These are phyloP conservation scores for Siniperca chuatsi DNA, from an alignment of 2,113 vertebrate species.

Conservation along the genomic window DNA sequence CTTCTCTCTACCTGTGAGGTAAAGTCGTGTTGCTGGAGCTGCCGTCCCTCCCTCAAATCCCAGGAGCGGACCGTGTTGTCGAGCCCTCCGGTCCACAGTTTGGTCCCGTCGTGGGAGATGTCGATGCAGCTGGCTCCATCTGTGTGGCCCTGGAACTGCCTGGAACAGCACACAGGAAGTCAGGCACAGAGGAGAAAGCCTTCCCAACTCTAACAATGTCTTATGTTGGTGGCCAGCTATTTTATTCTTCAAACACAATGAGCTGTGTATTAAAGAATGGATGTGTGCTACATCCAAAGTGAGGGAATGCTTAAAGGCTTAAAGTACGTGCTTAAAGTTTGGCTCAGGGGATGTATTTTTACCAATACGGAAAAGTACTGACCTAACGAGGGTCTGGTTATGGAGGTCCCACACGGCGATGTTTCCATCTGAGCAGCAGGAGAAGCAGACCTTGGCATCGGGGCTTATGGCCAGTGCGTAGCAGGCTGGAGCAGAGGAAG, in stretches of 20 bases:
- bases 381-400: constrained; percentile 98
- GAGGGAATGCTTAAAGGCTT: not conserved
- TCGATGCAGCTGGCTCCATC: constrained; percentile 98
- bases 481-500: constrained; percentile 95
- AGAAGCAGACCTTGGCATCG: constrained; percentile 98
- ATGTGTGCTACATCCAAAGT: not conserved
- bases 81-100: constrained; percentile 95
- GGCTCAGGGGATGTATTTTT: too few relatives aligned
- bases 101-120: constrained; percentile 96
- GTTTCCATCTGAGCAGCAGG: constrained; percentile 97
- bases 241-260: constrained; percentile 1
- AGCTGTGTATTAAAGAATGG: constrained; percentile 10
- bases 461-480: constrained; percentile 98
- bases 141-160: constrained; percentile 98
- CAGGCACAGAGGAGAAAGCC: not conserved
- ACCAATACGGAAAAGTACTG: constrained; percentile 42
- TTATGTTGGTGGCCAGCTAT: not conserved
- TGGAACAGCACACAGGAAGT: constrained; percentile 16
- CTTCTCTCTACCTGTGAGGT: constrained; percentile 91
- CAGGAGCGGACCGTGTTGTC: constrained; percentile 98
- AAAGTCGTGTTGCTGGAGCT: constrained; percentile 98
- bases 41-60: constrained; percentile 95
- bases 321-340: not conserved
- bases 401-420: constrained; percentile 98
- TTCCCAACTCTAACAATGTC: not conserved